phyloP scores from a whole-genome alignment of 2,888 invertebrate species.

The Capitulum mitella region DNA sequence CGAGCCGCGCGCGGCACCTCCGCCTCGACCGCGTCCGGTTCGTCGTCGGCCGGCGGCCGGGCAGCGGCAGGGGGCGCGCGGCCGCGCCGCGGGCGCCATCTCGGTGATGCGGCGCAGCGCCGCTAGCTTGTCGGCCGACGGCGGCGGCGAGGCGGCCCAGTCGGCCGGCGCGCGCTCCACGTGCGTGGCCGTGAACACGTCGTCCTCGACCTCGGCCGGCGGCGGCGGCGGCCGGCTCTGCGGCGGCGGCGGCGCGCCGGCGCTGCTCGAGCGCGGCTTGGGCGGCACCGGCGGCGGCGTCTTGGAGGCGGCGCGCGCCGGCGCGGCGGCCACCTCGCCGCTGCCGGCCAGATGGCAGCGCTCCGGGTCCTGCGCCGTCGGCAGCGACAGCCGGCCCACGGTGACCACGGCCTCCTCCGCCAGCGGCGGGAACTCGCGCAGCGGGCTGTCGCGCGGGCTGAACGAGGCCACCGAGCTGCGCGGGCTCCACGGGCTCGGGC shows the following conservation, averaged over 20 bases:
- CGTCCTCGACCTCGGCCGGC: not conserved
- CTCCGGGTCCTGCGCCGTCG: not conserved
- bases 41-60: not conserved
- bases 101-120: not conserved
- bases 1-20: not conserved
- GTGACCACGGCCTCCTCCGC: not conserved
- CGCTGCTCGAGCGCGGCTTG: not conserved
- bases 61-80: not conserved
- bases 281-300: slow-evolving; percentile 18
- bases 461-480: slow-evolving; percentile 9
- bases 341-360: not conserved
- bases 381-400: slow-evolving; percentile 7
- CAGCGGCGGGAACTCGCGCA: slow-evolving; percentile 18
- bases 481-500: slow-evolving; percentile 9
- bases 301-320: not conserved
- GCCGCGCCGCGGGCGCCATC: not conserved
- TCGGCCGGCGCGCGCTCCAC: slow-evolving; percentile 10
- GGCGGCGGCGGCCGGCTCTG: not conserved
- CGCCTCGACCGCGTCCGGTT: not conserved
- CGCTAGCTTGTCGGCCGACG: not conserved
- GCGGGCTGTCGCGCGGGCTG: slow-evolving; percentile 19
- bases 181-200: not conserved
- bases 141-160: not conserved
- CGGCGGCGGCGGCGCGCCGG: not conserved
- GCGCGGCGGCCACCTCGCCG: not conserved